These are phyloP conservation scores for Eremophila alpestris DNA, from an alignment of 2,797 vertebrate genomes.

Conservation along the genomic window DNA sequence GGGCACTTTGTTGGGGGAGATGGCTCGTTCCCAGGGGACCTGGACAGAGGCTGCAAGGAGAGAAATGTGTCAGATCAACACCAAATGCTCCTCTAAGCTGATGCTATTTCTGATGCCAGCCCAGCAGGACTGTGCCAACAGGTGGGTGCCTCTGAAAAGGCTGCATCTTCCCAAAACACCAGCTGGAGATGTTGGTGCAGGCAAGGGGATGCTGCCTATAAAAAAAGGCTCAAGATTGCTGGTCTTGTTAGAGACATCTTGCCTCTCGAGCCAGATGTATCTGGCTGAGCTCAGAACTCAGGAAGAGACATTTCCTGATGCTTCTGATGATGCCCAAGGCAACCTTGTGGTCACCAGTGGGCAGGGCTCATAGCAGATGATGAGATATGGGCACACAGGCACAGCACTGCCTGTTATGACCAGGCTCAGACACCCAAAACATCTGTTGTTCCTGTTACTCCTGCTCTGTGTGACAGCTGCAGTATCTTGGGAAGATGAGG, in stretches of 20 bases:
- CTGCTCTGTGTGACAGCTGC: background rate
- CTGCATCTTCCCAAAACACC: background rate
- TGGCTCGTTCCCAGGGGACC: constrained; percentile 96
- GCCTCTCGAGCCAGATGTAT: background rate
- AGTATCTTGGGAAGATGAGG: background rate
- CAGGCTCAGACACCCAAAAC: background rate
- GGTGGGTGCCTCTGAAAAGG: background rate
- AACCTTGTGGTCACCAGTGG: background rate
- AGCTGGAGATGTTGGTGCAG: background rate
- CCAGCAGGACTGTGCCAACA: background rate
- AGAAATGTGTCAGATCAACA: constrained; percentile 9
- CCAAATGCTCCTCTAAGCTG: background rate
- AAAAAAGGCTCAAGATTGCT: background rate
- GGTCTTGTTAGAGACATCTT: background rate
- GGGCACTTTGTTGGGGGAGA: constrained; percentile 98
- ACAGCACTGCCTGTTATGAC: background rate
- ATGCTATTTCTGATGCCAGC: background rate
- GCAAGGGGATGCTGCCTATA: background rate
- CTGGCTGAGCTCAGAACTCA: background rate
- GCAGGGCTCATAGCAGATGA: background rate
- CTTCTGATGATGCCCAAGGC: background rate
- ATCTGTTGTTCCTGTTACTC: background rate
- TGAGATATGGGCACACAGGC: background rate
- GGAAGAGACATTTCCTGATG: background rate
- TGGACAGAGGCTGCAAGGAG: constrained; percentile 90